Base-by-base conservation (phyloP, 2,797 vertebrate species). In the Geotrypetes seraphini region DNA sequence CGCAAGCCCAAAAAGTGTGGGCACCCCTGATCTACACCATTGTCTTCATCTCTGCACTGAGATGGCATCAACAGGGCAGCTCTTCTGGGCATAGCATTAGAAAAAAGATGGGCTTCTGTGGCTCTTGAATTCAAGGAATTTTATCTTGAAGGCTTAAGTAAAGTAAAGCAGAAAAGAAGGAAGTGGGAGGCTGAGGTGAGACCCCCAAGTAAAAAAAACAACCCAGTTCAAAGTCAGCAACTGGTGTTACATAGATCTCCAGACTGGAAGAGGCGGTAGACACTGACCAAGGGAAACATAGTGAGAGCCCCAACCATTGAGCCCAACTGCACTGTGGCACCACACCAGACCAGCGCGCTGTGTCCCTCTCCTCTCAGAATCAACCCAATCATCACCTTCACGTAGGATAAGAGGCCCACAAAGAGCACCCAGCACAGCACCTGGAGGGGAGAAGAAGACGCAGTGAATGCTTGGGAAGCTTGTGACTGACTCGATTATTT, bases 331-430 rank as follows among this genome's bases (percentile, higher is more conserved):
- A 89, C 85, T 38, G 87, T 75, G 2, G 83, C 83, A 27, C 87
- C 88, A 32, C 87, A 89, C 84, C 84, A 89, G 63, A 90, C 78
- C 0, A 90, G 83, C 43, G 88, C 85, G 4, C 79, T 78, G 67
- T 81, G 82, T 9, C 88, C 87, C 44, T 89, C 85, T 19, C 87
- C 82, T 7, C 87, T 73, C 26, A 90, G 55, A 24, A 86, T 83
- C 10, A 87, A 35, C 9, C 83, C 86, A 1, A 88, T 77, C 37
- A 87, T 86, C 56, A 89, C 83, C 51, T 89, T 90, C 18, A 89
- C 85, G 8, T 87, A 89, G 25, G 87, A 88, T 16, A 90, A 55
- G 3, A 54, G 39, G 15, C 89, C 73, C 14, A 84, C 66, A 16
- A 89, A 89, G 9, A 87, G 43, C 36, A 84, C 66, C 87, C 86